phyloP scores from a whole-genome alignment of 2,888 invertebrate genomes.

The Phlogophora meticulosa region DNA sequence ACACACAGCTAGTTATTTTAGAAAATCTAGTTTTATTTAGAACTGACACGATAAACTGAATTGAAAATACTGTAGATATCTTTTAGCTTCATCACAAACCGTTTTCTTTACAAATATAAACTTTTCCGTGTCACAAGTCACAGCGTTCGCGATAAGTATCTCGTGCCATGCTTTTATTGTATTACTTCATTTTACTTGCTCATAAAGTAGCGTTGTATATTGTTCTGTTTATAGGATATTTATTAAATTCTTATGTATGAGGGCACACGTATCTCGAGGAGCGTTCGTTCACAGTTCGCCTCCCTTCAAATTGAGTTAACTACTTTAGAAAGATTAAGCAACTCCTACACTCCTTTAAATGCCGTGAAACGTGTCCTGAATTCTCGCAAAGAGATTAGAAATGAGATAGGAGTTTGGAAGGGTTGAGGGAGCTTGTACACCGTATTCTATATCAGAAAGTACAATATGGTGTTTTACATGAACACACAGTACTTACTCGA shows the following conservation, averaged over 20 bases:
- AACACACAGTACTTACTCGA: not conserved
- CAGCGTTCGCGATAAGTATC: constrained; percentile 46
- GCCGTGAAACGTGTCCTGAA: constrained; percentile 67
- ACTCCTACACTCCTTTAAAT: constrained; percentile 65
- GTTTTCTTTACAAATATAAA: constrained; percentile 44
- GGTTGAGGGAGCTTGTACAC: constrained; percentile 18
- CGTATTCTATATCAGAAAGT: constrained; percentile 27
- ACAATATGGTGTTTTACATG: not conserved
- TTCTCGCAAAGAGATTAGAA: constrained; percentile 64
- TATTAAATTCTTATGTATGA: constrained; percentile 60
- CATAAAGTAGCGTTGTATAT: constrained; percentile 33
- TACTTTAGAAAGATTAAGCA: constrained; percentile 68
- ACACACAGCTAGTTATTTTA: not conserved
- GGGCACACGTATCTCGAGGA: constrained; percentile 45
- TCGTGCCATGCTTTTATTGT: constrained; percentile 42
- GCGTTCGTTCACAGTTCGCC: constrained; percentile 53
- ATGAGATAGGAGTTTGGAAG: constrained; percentile 57
- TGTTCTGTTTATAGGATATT: constrained; percentile 37
- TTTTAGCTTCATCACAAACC: constrained; percentile 44
- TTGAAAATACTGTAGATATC: constrained; percentile 31
- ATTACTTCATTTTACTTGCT: constrained; percentile 39
- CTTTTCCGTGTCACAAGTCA: constrained; percentile 44
- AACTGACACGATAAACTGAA: constrained; percentile 23
- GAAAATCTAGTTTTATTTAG: constrained; percentile 16
- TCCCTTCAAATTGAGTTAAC: constrained; percentile 67